Base-by-base conservation (phyloP, 2,797 vertebrate species). In the Tamandua tetradactyla region DNA sequence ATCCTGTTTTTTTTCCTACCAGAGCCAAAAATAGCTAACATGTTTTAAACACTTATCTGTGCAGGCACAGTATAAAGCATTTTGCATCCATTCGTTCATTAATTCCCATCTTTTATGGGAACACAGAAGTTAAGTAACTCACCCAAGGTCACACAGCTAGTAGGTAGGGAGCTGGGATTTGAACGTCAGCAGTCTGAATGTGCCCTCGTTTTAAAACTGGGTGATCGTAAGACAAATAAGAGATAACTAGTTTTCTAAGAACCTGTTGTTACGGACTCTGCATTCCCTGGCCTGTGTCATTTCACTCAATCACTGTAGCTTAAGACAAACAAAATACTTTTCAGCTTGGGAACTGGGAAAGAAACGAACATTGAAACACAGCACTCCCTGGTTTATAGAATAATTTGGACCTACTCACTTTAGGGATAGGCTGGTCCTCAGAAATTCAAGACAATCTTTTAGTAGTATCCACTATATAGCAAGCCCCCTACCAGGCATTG, bases 341-440 rank as follows among this genome's bases (percentile, higher is more conserved):
- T 22, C 12, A 25, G 23, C 9, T 14, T n/a, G 37, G 37, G 11
- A 85, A 0, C 1, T 52, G 59, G 92, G 88, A 91, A 59, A 66
- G 88, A 91, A 59, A 61, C 55, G 78, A 88, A 44, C 59, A 23
- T 42, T 88, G 86, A 88, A 44, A 44, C 44, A 82, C 44, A 92
- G 91, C 20, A 37, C 82, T 86, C 87, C 22, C 76, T 92, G 69
- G 76, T 66, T 93, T n/a, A 55, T 32, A n/a, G 13, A 32, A 62
- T 44, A 47, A 75, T 91, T 69, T 52, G 61, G 80, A 62, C 18
- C 2, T 6, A 9, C 35, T 91, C 69, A 23, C 20, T 68, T 27
- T 23, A 79, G 80, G 47, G 57, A 66, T 42, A 81, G 87, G 55
- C 7, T 80, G 61, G 44, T 57, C 55, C 8, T 20, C 37, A 44